phyloP scores from a whole-genome alignment of 1,140 invertebrate genomes.

The Drosophila nikananu region DNA sequence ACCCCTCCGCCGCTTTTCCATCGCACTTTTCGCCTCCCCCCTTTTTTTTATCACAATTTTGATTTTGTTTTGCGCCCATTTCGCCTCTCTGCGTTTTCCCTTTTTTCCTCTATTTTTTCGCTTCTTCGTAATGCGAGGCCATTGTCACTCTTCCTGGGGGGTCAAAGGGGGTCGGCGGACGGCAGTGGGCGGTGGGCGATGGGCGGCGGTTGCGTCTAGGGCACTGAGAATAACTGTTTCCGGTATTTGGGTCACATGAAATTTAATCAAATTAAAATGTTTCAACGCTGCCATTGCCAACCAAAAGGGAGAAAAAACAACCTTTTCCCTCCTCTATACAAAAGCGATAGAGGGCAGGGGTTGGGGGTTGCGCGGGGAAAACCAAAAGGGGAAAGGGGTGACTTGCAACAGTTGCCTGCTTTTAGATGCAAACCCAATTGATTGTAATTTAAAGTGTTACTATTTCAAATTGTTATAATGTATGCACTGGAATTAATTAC shows the following conservation, averaged over 20 bases:
- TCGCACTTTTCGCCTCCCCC: constrained; percentile 11
- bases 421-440: constrained; percentile 48
- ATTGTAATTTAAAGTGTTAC: constrained; percentile 65
- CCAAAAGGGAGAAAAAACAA: constrained; percentile 17
- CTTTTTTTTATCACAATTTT: constrained; percentile 44
- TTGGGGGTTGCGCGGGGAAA: neutral
- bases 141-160: constrained; percentile 62
- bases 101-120: constrained; percentile 15
- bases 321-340: constrained; percentile 3
- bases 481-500: neutral
- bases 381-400: neutral
- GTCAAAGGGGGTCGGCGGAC: constrained; percentile 12
- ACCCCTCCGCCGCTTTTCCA: constrained; percentile 32
- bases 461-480: constrained; percentile 16
- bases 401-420: constrained; percentile 65
- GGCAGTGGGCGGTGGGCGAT: neutral
- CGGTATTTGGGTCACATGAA: constrained; percentile 84
- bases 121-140: constrained; percentile 61
- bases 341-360: neutral
- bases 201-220: constrained; percentile 56
- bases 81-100: constrained; percentile 36
- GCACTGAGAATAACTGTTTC: constrained; percentile 81
- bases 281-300: constrained; percentile 50
- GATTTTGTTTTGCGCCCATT: constrained; percentile 57
- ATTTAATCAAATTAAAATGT: constrained; percentile 84